Evolutionary conservation across 2,797 vertebrate genomes (phyloP).

Genomic region (Thaleichthys pacificus): DNA sequence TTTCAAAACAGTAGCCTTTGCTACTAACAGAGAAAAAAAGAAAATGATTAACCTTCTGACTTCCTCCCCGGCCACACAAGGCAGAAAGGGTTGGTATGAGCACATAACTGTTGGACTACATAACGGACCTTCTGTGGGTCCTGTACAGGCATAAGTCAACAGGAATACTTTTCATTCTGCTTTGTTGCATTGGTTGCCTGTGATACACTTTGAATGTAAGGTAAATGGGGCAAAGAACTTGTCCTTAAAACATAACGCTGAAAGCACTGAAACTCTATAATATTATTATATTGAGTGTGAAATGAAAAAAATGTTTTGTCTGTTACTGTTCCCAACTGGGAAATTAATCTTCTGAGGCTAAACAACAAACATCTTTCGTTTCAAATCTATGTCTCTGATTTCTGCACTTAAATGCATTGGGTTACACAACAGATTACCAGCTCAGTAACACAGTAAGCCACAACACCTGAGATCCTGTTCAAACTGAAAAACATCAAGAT

Average conservation of each 20-base stretch:
- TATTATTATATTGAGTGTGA: conserved; percentile 1
- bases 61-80: neutral
- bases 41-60: conserved; percentile 5
- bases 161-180: neutral
- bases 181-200: conserved; percentile 1
- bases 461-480: neutral
- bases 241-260: conserved; percentile 5
- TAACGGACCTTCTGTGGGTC: neutral
- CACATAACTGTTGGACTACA: conserved; percentile 13
- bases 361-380: neutral
- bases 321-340: neutral
- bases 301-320: neutral
- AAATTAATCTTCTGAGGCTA: conserved; percentile 8
- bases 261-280: conserved; percentile 1
- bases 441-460: neutral
- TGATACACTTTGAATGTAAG: neutral
- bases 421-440: conserved; percentile 4
- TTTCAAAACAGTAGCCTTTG: conserved; percentile 8
- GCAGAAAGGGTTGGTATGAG: neutral
- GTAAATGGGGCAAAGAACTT: neutral
- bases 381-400: neutral
- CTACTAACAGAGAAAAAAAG: conserved; percentile 8
- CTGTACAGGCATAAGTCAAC: conserved; percentile 13
- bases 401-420: neutral
- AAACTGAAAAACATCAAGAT: neutral